Evolutionary conservation across 1,140 invertebrate species (phyloP).

Genomic region (Physella acuta): DNA sequence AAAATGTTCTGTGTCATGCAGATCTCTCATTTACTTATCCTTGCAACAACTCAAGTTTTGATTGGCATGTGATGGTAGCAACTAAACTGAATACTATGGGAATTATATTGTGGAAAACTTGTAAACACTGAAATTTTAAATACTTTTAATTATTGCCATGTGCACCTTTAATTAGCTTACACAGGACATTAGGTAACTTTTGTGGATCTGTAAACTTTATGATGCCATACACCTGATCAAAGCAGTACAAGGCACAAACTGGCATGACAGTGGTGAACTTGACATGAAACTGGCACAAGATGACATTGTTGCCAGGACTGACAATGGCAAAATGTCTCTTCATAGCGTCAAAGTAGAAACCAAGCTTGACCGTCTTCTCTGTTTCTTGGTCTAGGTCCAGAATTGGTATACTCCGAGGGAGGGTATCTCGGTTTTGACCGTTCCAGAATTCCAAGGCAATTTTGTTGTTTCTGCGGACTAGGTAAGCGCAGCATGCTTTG

Average conservation of each 20-base stretch:
- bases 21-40: background rate
- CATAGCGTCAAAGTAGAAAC: conserved; percentile 28
- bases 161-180: conserved; percentile 19
- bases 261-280: conserved; percentile 23
- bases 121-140: too few relatives aligned
- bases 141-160: conserved; percentile 3
- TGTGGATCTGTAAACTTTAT: conserved; percentile 16
- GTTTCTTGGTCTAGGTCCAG: conserved; percentile 27
- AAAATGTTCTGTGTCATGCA: too few relatives aligned
- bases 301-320: conserved; percentile 25
- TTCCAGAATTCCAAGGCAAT: conserved; percentile 33
- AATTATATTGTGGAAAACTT: too few relatives aligned
- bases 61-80: too few relatives aligned
- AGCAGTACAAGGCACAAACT: conserved; percentile 27
- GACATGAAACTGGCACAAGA: conserved; percentile 29
- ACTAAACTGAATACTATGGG: too few relatives aligned
- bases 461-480: conserved; percentile 25
- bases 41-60: too few relatives aligned
- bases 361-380: conserved; percentile 29
- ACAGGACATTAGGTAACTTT: conserved; percentile 28
- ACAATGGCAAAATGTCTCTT: conserved; percentile 25
- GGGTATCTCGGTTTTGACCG: conserved; percentile 28
- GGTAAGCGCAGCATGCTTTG: conserved; percentile 31
- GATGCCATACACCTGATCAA: conserved; percentile 29
- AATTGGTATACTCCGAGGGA: conserved; percentile 25